These are phyloP conservation scores for Calliopsis andreniformis DNA, from an alignment of 1,140 invertebrate species.

Conservation along the genomic window DNA sequence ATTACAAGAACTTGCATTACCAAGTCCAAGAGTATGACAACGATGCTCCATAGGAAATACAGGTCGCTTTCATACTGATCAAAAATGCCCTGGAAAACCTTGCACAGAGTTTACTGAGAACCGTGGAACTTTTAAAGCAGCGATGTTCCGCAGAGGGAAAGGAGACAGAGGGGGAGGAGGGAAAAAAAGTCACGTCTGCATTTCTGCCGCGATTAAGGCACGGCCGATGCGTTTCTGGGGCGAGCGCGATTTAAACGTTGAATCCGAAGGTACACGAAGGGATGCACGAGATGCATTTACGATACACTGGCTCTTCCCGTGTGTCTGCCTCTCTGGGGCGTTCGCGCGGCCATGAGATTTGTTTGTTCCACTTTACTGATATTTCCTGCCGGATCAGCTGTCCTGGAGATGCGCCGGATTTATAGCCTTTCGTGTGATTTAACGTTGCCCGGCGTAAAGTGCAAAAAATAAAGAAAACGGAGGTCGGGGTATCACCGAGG, in stretches of 20 bases:
- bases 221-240: constrained; percentile 11
- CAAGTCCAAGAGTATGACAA: no score
- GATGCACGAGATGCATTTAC: constrained; percentile 24
- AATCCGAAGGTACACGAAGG: constrained; percentile 21
- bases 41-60: no score
- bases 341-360: constrained; percentile 39
- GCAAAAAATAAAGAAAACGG: constrained; percentile 20
- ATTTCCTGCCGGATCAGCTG: constrained; percentile 57
- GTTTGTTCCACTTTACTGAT: constrained; percentile 53
- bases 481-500: not conserved
- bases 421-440: constrained; percentile 57
- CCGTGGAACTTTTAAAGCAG: constrained; percentile 1
- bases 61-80: not conserved
- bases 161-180: not conserved
- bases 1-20: no score
- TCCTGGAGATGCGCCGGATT: constrained; percentile 49
- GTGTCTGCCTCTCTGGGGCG: constrained; percentile 19
- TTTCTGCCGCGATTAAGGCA: constrained; percentile 14
- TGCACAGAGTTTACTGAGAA: not conserved
- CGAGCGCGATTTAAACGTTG: constrained; percentile 34
- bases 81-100: not conserved
- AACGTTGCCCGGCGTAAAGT: constrained; percentile 40
- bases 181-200: not conserved
- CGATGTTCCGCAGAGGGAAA: not conserved
- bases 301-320: constrained; percentile 12